Conservation (phyloP, 2,888 invertebrate genomes). For the Flexamia atlantica region DNA sequence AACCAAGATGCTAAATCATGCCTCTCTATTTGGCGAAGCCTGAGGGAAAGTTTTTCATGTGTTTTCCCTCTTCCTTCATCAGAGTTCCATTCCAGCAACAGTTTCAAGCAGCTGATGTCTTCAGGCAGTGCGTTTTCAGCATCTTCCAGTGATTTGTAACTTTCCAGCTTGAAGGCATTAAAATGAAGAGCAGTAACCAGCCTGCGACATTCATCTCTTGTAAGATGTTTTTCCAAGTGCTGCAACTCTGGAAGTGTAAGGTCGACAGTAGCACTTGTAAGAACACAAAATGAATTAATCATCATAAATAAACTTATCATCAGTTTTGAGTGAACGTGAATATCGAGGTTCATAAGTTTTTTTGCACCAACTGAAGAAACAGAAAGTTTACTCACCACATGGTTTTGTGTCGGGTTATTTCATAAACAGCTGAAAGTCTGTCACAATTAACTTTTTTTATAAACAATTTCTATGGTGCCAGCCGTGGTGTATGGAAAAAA, state of each 20-base stretch:
- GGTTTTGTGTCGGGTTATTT: too few relatives aligned
- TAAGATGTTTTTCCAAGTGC: constrained; percentile 29
- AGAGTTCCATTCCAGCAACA: constrained; percentile 37
- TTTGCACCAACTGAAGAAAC: too few relatives aligned
- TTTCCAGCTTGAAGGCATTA: constrained; percentile 16
- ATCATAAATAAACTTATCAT: too few relatives aligned
- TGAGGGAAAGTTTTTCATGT: constrained; percentile 30
- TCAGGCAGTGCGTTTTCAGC: constrained; percentile 38
- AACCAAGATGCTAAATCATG: constrained; percentile 26
- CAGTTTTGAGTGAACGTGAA: too few relatives aligned
- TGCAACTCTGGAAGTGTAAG: constrained; percentile 27
- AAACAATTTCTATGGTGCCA: too few relatives aligned
- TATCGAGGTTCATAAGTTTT: too few relatives aligned
- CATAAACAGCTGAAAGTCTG: too few relatives aligned
- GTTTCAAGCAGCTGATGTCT: constrained; percentile 35
- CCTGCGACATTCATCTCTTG: constrained; percentile 38
- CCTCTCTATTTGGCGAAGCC: constrained; percentile 26
- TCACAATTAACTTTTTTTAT: too few relatives aligned
- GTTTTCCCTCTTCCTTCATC: constrained; percentile 21
- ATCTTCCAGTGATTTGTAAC: neutral
- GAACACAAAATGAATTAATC: neutral
- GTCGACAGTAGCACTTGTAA: constrained; percentile 12
- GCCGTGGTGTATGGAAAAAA: too few relatives aligned
- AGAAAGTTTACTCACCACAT: too few relatives aligned
- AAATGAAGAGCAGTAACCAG: constrained; percentile 17